A percentile compares a stretch with the other conserved stretches of the same genome.
These are phyloP conservation scores for Strongylocentrotus purpuratus DNA, from an alignment of 35 echinoderm and acorn worm species.

Conservation along the genomic window DNA sequence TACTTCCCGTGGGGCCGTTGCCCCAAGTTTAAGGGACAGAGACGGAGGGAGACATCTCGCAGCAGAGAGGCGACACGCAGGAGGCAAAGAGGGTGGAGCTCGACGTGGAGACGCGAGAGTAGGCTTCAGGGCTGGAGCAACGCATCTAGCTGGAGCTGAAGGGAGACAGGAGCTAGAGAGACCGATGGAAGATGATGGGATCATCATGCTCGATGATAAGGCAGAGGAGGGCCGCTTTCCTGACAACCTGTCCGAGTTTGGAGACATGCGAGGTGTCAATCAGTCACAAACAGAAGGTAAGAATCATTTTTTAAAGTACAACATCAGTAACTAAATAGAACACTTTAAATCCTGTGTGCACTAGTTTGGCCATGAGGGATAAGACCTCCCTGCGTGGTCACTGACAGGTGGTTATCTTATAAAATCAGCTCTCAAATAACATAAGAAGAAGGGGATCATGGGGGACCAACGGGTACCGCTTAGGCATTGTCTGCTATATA, in stretches of 20 bases:
- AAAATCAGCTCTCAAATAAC: no score
- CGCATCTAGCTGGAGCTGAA: neutral
- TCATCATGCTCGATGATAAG: constrained; percentile 21
- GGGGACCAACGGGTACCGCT: no score
- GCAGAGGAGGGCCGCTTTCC: neutral
- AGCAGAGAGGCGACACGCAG: neutral
- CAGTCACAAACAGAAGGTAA: constrained; percentile 18
- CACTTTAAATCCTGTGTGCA: no score
- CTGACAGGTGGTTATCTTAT: no score
- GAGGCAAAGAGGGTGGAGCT: neutral
- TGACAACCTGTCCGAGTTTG: constrained; percentile 11
- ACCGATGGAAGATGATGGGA: neutral
- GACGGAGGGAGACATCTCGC: neutral
- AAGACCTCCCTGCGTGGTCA: no score
- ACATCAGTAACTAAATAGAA: no score
- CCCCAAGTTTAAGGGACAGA: neutral
- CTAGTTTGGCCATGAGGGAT: no score
- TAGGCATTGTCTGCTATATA: no score
- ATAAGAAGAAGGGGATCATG: no score
- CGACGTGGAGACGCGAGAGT: neutral
- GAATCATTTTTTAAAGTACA: neutral
- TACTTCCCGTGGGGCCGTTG: neutral
- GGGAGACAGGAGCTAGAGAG: neutral
- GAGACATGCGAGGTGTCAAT: neutral
- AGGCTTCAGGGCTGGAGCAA: neutral